These are phyloP conservation scores for Onychostoma macrolepis DNA, from an alignment of 2,113 vertebrate genomes.

Conservation along the genomic window DNA sequence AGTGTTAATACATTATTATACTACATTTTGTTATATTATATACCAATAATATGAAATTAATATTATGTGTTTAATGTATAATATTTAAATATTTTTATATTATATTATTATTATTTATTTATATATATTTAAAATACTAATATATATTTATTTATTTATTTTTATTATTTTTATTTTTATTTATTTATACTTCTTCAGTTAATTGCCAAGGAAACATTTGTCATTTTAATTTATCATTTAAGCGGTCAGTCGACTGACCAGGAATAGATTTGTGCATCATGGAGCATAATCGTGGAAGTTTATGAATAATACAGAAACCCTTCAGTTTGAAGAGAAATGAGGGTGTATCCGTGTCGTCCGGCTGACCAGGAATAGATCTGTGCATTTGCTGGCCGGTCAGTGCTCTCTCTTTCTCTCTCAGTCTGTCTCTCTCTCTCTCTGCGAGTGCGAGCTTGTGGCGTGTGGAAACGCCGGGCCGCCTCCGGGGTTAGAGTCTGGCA, in stretches of 20 bases:
- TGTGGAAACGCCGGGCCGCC: slow-evolving; percentile 14
- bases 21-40: too few species aligned
- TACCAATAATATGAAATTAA: too few species aligned
- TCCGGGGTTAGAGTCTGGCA: slow-evolving; percentile 39
- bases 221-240: neutral
- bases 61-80: too few species aligned
- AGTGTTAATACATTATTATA: too few species aligned
- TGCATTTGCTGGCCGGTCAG: slow-evolving; percentile 4
- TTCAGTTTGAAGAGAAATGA: neutral
- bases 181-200: too few species aligned
- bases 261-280: slow-evolving; percentile 34
- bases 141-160: too few species aligned
- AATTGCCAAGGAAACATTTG: too few species aligned
- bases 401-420: neutral
- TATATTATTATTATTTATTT: too few species aligned
- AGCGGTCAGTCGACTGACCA: neutral
- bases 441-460: neutral
- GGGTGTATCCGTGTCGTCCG: neutral
- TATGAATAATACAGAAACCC: neutral
- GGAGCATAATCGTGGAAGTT: neutral
- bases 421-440: too few species aligned
- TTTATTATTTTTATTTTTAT: too few species aligned
- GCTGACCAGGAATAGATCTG: slow-evolving; percentile 25
- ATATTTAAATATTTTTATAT: too few species aligned
- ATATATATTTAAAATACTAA: too few species aligned